Evolutionary conservation across 2,113 vertebrate species (phyloP).

Genomic region (Myodes glareolus): DNA sequence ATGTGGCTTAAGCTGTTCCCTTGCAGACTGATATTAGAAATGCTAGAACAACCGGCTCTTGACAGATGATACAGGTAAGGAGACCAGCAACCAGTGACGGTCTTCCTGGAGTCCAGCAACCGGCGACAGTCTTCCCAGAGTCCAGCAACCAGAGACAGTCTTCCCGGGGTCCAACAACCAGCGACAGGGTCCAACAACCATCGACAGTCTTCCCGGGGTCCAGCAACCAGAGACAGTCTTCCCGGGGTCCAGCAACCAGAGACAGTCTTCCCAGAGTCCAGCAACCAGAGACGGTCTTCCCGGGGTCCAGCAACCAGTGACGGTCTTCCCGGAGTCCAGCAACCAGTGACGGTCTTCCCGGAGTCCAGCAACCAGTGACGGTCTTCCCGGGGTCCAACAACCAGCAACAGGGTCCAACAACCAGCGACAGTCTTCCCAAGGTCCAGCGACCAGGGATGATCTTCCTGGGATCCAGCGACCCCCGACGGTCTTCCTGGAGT

Average conservation of each 20-base stretch:
- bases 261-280: not conserved
- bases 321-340: not conserved
- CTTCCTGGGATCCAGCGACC: too few relatives aligned
- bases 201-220: too few relatives aligned
- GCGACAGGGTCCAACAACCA: too few relatives aligned
- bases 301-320: not conserved
- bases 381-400: too few relatives aligned
- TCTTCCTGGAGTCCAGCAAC: not conserved
- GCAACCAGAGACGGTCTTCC: too few relatives aligned
- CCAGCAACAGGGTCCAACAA: too few relatives aligned
- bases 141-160: too few relatives aligned
- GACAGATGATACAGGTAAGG: not conserved
- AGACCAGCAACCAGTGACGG: not conserved
- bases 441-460: too few relatives aligned
- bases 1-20: not conserved
- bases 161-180: too few relatives aligned
- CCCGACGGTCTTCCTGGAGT: not conserved
- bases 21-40: not conserved
- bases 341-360: not conserved
- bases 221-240: accelerated
- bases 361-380: not conserved
- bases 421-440: too few relatives aligned
- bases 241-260: not conserved
- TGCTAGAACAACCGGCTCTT: not conserved
- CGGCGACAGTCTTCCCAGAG: too few relatives aligned